Evolutionary conservation across 2,113 vertebrate species (phyloP), one percentile per base, ranked within the genome.

Genomic region (Conger conger): DNA sequence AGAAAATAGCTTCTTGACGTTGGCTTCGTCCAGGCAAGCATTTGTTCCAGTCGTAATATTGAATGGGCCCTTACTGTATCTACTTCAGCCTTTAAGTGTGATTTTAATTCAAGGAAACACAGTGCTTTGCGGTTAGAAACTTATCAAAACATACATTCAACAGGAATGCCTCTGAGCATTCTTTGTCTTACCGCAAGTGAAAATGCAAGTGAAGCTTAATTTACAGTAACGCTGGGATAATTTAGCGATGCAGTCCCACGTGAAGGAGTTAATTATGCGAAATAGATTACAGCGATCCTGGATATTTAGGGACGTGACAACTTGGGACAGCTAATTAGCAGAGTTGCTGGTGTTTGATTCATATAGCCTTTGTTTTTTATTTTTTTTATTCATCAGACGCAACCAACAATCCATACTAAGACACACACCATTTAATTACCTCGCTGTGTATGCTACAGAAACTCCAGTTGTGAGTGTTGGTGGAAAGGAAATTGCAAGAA

Each of bases 291-390:
- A 87, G 91, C 89, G 90, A 88, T 87, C 85, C 90, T 86, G 16
- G 84, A 92, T 90, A 88, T 91, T 68, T 89, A 86, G 91, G 90
- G 86, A 89, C 92, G 86, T 92, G 93, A 92, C 87, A 86, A 83
- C 90, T 88, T 50, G 87, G 87, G 90, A 88, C 85, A 89, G 88
- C 91, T 93, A 93, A 95, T 95, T 94, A 93, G 89, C 89, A 83
- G 88, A 89, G 89, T 92, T 94, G 91, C 88, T 91, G 91, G 89
- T 93, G 91, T 92, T 92, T 94, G 93, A 94, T 94, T 93, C 92
- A 93, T 91, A 89, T 85, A 90, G 90, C 89, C 89, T 86, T 87
- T 89, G 86, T 89, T 88, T 93, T 92, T 88, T 89, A 86, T 89
- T 88, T 93, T 92, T 88, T 90, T 88, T 91, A 88, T 92, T 93